A percentile compares a stretch with the other conserved stretches of the same genome.
Evolutionary conservation across 2,113 vertebrate species (phyloP).

Genomic region (Tapirus terrestris): DNA sequence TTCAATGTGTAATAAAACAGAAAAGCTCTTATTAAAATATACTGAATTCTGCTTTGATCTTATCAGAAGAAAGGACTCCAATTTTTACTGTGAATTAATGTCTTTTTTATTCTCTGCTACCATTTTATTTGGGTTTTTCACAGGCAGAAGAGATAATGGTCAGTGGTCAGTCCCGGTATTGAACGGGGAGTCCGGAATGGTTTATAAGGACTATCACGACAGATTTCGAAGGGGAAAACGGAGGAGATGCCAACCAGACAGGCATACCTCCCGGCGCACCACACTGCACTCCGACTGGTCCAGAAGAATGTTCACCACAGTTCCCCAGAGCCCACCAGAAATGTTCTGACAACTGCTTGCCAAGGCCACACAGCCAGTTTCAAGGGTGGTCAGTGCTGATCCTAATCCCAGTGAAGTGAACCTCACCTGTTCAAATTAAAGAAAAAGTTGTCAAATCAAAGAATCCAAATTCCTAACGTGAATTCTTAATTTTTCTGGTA

Average conservation of each 20-base stretch:
- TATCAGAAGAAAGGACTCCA: neutral
- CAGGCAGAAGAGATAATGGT: neutral
- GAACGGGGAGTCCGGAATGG: neutral
- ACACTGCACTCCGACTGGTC: conserved; percentile 96
- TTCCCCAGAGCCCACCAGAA: conserved; percentile 98
- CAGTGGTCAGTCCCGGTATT: accelerated
- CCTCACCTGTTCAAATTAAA: conserved; percentile 89
- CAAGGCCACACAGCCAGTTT: conserved; percentile 92
- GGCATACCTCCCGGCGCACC: conserved; percentile 95
- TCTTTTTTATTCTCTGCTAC: neutral
- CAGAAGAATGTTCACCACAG: conserved; percentile 94
- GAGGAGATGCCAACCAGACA: neutral
- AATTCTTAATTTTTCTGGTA: neutral
- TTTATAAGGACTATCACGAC: neutral
- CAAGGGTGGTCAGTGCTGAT: conserved; percentile 92
- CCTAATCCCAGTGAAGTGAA: conserved; percentile 95
- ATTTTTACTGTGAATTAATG: neutral
- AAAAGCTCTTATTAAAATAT: neutral
- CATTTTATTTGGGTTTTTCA: neutral
- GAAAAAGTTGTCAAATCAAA: neutral
- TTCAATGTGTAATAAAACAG: neutral
- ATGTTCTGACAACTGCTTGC: conserved; percentile 97
- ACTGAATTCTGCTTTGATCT: neutral
- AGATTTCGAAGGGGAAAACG: neutral
- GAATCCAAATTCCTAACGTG: neutral